Conservation (phyloP, 2,113 vertebrate genomes). For the Corydoras maculifer region DNA sequence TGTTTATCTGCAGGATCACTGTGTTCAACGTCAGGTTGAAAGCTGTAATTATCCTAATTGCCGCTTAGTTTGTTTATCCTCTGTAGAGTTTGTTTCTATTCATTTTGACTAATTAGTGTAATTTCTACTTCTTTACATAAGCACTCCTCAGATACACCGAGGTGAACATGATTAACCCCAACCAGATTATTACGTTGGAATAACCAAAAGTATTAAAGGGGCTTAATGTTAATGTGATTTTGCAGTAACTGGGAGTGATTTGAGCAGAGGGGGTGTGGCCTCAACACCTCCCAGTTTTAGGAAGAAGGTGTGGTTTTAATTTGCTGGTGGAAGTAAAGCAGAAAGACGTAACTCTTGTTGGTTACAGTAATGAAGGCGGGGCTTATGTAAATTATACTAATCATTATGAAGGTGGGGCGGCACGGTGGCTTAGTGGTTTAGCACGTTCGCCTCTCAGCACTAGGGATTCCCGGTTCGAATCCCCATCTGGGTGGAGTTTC, state of each 20-base stretch:
- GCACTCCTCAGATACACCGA: background rate
- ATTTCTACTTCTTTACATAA: background rate
- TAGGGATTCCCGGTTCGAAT: too few relatives aligned
- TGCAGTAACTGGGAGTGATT: too few relatives aligned
- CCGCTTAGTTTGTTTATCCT: background rate
- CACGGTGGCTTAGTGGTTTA: background rate
- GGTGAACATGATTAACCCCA: background rate
- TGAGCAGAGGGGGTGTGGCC: too few relatives aligned
- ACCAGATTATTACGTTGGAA: too few relatives aligned
- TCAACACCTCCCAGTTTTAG: too few relatives aligned
- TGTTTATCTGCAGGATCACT: too few relatives aligned
- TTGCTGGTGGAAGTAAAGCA: too few relatives aligned
- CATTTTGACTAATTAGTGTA: background rate
- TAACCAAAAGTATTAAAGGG: too few relatives aligned
- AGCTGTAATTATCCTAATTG: background rate
- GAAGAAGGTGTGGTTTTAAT: too few relatives aligned
- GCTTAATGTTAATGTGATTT: too few relatives aligned
- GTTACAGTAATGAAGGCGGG: background rate
- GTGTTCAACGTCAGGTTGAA: background rate
- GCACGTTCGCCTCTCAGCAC: too few relatives aligned
- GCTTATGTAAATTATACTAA: background rate
- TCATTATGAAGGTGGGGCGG: background rate
- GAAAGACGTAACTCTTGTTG: background rate
- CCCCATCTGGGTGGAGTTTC: too few relatives aligned
- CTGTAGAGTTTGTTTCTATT: background rate